Percentiles rank a stretch among this genome's conserved stretches.
Conservation (phyloP, 2,888 invertebrate genomes). For the Julus scandinavius region DNA sequence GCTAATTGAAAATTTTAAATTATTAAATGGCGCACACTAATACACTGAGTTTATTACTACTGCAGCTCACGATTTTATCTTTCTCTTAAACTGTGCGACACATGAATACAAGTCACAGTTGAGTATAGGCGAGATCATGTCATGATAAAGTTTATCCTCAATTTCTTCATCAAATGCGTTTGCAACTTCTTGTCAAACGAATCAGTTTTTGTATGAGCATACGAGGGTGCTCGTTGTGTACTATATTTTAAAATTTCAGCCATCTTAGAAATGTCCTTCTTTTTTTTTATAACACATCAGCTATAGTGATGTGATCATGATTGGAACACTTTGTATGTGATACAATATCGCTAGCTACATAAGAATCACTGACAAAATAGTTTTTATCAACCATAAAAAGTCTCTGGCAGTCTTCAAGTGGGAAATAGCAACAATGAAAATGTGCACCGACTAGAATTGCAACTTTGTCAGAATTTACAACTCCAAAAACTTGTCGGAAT, state of each 20-base stretch:
- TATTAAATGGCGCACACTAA: background rate
- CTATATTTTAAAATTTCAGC: background rate
- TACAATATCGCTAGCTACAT: too few relatives aligned
- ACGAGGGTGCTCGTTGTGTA: background rate
- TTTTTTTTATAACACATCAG: too few relatives aligned
- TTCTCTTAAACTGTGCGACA: conserved; percentile 20
- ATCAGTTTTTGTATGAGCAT: background rate
- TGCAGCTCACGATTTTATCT: background rate
- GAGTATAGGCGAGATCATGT: background rate
- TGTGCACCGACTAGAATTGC: background rate
- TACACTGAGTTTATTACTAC: background rate
- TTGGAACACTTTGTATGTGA: too few relatives aligned
- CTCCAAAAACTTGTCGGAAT: background rate
- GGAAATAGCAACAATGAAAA: background rate
- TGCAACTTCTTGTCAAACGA: conserved; percentile 6
- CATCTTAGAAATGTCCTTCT: background rate
- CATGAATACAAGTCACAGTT: background rate
- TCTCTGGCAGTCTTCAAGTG: background rate
- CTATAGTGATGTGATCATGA: too few relatives aligned
- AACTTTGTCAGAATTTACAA: background rate
- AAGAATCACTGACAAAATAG: background rate
- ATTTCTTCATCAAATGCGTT: background rate
- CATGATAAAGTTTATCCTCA: conserved; percentile 12
- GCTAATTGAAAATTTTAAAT: conserved; percentile 14
- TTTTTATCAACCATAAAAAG: background rate